phyloP scores from a whole-genome alignment of 2,797 vertebrate genomes.

The Oceanodroma leucorhoa region DNA sequence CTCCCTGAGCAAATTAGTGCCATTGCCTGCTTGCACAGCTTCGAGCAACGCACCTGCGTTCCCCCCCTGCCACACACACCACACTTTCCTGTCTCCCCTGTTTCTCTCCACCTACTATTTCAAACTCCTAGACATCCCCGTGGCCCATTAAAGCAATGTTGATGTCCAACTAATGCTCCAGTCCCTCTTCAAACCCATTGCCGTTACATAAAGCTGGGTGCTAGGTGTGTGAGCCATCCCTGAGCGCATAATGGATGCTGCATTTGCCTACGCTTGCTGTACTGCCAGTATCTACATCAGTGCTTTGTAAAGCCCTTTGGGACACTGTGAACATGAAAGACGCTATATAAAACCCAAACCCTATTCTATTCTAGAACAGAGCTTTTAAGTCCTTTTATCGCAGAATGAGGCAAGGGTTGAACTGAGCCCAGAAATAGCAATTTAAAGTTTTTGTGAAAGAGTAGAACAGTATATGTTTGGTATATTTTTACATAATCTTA shows the following conservation, averaged over 20 bases:
- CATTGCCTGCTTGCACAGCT: not conserved
- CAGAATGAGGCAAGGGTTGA: constrained; percentile 67
- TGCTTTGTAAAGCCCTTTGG: constrained; percentile 62
- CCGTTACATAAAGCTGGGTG: not conserved
- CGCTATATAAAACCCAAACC: constrained; percentile 54
- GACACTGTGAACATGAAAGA: constrained; percentile 37
- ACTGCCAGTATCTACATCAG: constrained; percentile 7
- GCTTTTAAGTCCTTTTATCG: constrained; percentile 69
- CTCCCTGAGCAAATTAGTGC: not conserved
- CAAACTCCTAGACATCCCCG: not conserved
- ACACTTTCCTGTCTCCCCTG: not conserved
- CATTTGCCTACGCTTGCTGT: not conserved
- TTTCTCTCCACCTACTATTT: not conserved
- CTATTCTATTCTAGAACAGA: constrained; percentile 61
- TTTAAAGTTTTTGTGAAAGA: constrained; percentile 70
- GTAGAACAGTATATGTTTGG: constrained; percentile 51
- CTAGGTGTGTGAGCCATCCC: not conserved
- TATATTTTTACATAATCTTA: constrained; percentile 74
- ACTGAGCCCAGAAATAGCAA: constrained; percentile 68
- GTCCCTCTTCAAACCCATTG: not conserved
- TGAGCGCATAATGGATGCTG: not conserved
- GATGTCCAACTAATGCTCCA: not conserved
- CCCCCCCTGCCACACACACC: accelerated
- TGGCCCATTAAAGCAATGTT: not conserved
- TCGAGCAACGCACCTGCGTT: not conserved